phyloP scores from a whole-genome alignment of 2,113 vertebrate species.

The Rhinopithecus roxellana region DNA sequence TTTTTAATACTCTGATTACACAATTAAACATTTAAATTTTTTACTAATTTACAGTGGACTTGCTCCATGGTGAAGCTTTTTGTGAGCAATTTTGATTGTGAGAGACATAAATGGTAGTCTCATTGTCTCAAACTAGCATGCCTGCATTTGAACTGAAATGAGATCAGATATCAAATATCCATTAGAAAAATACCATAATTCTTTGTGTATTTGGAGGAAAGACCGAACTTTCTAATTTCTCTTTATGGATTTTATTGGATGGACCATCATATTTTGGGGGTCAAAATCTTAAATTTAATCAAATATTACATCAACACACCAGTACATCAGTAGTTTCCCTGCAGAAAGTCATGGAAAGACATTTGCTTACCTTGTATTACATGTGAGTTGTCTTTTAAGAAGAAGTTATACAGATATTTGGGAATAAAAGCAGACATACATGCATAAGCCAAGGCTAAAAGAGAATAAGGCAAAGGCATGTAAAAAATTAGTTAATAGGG shows the following conservation, averaged over 20 bases:
- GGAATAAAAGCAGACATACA: conserved; percentile 99
- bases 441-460: conserved; percentile 94
- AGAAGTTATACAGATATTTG: conserved; percentile 99
- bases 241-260: neutral
- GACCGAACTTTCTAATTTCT: neutral
- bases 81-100: neutral
- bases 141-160: neutral
- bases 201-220: neutral
- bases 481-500: neutral
- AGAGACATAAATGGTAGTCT: neutral
- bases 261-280: neutral
- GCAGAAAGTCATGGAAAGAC: neutral
- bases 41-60: neutral
- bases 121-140: neutral
- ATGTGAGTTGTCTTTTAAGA: conserved; percentile 99
- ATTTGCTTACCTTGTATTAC: conserved; percentile 96
- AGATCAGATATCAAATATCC: neutral
- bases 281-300: conserved; percentile 21
- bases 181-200: conserved; percentile 19
- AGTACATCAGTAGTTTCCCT: neutral
- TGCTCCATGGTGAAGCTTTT: neutral
- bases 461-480: conserved; percentile 52
- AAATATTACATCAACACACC: neutral
- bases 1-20: neutral
- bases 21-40: neutral